Conservation (phyloP, 2,797 vertebrate genomes). For the Gymnocypris eckloni region DNA sequence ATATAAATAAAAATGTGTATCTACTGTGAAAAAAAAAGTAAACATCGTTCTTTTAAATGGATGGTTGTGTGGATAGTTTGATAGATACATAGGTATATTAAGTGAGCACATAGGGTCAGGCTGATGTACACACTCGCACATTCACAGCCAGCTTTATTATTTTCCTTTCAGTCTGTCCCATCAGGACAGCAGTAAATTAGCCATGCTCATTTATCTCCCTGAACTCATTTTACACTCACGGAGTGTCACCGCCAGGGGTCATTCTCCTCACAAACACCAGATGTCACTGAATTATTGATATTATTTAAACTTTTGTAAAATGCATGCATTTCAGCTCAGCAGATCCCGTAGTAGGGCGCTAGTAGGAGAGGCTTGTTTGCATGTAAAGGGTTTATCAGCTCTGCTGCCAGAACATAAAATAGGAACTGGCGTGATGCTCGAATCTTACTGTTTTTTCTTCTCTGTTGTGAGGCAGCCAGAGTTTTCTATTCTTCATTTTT, state of each 20-base stretch:
- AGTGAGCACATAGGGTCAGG: conserved; percentile 4
- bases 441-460: not conserved
- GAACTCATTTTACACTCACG: conserved; percentile 63
- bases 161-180: conserved; percentile 50
- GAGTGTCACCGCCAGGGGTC: conserved; percentile 49
- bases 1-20: not conserved
- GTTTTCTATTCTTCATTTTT: conserved; percentile 29
- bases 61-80: not conserved
- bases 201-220: conserved; percentile 58
- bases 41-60: not conserved
- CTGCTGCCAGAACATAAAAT: conserved; percentile 28
- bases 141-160: conserved; percentile 48
- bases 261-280: conserved; percentile 50
- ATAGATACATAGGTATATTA: conserved; percentile 1
- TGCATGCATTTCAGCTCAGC: conserved; percentile 25
- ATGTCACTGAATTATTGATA: conserved; percentile 59
- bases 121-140: conserved; percentile 29
- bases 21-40: not conserved
- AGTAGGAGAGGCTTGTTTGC: conserved; percentile 31
- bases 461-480: conserved; percentile 12
- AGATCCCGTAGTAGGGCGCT: conserved; percentile 4
- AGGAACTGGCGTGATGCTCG: conserved; percentile 4
- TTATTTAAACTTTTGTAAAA: conserved; percentile 52
- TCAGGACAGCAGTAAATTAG: conserved; percentile 58
- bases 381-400: conserved; percentile 23